Evolutionary conservation across 2,888 invertebrate species (phyloP), one percentile per base, ranked within the genome.

Genomic region (Cheilosia vulpina): DNA sequence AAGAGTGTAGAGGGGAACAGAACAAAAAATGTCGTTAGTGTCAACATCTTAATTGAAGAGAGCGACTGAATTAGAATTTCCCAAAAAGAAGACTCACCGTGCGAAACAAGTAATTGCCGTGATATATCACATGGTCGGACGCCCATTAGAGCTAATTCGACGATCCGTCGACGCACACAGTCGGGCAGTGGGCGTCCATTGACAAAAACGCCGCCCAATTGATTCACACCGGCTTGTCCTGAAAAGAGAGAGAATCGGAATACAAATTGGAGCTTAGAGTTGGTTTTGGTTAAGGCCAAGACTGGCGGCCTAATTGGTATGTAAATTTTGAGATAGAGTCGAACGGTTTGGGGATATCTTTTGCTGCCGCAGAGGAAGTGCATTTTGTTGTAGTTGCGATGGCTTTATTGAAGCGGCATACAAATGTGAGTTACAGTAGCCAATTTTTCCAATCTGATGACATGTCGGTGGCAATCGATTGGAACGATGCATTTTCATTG

Each of bases 151-250:
- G 98, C 98, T 90, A 99, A 93, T 91, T 98, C 98, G 1, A 99
- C 98, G 88, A 99, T 99, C 87, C 98, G 94, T 87, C 98, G 95
- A 81, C 98, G 94, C 19, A 98, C 97, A 89, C 97, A 98, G 91
- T 98, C 98, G 3, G 99, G 98, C 78, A 99, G 94, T 2, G 98
- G 98, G n/a, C 98, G 95, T 0, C 99, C 99, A 92, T 99, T 99
- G 13, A 99, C 98, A 92, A 99, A 98, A 77, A 98, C 98, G 52
- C 98, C 98, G 63, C 98, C 98, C 88, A 99, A 93, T 93, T 99
- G 98, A 93, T 99, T 99, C 55, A 99, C 98, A 88, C 98, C 98
- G 53, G 98, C 98, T 94, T 98, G 98, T 90, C 98, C 98, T 98
- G 93, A 47, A 75, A 82, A 41, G 19, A 73, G 19, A 55, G 52